Evolutionary conservation across 2,113 vertebrate species (phyloP), one percentile per base, ranked within the genome.

Genomic region (Istiophorus platypterus): DNA sequence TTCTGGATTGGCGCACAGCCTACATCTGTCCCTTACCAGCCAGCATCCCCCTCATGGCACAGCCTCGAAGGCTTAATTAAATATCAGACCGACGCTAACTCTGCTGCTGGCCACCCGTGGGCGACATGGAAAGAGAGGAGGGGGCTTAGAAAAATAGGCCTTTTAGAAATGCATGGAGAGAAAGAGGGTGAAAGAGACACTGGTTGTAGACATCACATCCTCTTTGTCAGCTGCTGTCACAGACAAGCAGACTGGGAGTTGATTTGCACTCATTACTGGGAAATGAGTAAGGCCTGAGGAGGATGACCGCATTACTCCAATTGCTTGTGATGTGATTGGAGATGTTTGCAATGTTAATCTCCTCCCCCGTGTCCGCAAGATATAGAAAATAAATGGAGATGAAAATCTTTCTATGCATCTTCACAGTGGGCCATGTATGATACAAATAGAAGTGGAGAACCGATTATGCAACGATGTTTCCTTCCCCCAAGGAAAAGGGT

Each of bases 211-310:
- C 83, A 81, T 68, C 72, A 75, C 86, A 81, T 89, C 81, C 81
- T 86, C 76, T 74, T 65, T 69, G 51, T 83, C 84, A 91, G 89
- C 90, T 89, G 90, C 88, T 86, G 90, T 92, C 92, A 88, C 91
- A 88, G 86, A 82, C 91, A 92, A 90, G 90, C 88, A 88, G 89
- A 90, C 91, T 92, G 88, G 80, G 86, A 94, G 92, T 93, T 93
- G 84, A 94, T 95, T 95, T 95, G 88, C 88, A 86, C 85, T 93
- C 90, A 94, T 96, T 95, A 95, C 90, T 88, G 84, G 90, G 82
- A 85, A 92, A 92, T 91, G 81, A 89, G 84, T 89, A 83, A 65
- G 76, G 89, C 93, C 91, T 12, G 82, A 84, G 92, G 92, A 93
- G 84, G 92, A 92, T 88, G 91, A 86, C 92, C 83, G 20, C 87